Base-by-base conservation (phyloP, 2,888 invertebrate species). In the Epinotia nisella region DNA sequence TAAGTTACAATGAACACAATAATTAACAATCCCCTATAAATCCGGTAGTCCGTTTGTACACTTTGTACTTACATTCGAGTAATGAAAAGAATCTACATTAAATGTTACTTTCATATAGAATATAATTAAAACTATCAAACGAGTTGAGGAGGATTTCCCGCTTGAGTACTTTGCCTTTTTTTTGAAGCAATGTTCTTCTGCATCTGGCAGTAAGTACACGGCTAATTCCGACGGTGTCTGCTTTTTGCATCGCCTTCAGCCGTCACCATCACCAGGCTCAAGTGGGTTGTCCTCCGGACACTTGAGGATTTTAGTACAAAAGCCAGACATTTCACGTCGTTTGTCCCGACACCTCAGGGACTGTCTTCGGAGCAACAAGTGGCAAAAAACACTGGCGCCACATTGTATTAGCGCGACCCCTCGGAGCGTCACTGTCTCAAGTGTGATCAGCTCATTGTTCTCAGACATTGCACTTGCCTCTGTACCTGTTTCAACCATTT, bases 251-350 rank as follows among this genome's bases (percentile, higher is more conserved):
- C 73, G 74, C 78, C 74, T 82, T 81, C 82, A 80, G 76, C 78
- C 75, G 73, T 74, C 76, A 78, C 77, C 76, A 74, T 74, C 76
- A 78, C 77, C 76, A 74, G 76, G 71, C 75, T 81, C 79, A 78
- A 82, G 83, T 79, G 78, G 68, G 76, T 78, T 78, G 79, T 80
- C 81, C 76, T 77, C 68, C 79, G 78, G 80, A 80, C 84, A 84
- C 85, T 84, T 81, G 82, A 88, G 81, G 76, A 81, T 80, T 84
- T 82, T 79, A 82, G 80, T 88, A 92, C 90, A 91, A 90, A 91
- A 90, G 85, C 85, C 92, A 93, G 92, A 91, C 86, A 84, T 90
- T 85, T 86, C 88, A 88, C 87, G 82, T 91, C 90, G 82, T 93
- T 93, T 92, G 91, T 88, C 81, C 85, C 87, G 81, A 90, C 93